These are phyloP conservation scores for Gisinianus flammeolus DNA, from an alignment of 2,888 invertebrate species.

Conservation along the genomic window DNA sequence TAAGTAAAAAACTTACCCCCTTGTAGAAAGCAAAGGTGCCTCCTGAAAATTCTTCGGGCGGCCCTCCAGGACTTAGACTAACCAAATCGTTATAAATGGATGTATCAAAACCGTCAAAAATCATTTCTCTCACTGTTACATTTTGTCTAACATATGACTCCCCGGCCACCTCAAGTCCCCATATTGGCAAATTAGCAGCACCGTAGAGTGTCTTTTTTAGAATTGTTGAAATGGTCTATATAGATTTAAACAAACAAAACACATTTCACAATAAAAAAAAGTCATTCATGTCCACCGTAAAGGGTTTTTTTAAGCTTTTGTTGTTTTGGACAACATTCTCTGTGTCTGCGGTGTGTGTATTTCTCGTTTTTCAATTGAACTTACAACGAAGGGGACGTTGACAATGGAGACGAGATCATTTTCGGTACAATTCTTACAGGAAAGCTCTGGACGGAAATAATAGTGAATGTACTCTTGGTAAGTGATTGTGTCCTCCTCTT, in stretches of 20 bases:
- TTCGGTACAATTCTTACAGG: constrained; percentile 37
- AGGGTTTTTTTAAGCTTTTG: too few species aligned
- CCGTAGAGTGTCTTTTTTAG: neutral
- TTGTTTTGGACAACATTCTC: too few species aligned
- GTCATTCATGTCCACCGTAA: too few species aligned
- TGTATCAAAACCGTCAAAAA: constrained; percentile 70
- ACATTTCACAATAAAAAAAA: neutral
- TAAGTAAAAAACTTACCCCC: constrained; percentile 35
- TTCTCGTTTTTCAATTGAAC: constrained; percentile 1
- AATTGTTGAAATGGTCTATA: constrained; percentile 21
- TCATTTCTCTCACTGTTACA: constrained; percentile 70
- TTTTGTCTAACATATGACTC: constrained; percentile 31
- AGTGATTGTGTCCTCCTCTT: constrained; percentile 43
- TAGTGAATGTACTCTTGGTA: constrained; percentile 48
- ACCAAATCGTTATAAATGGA: constrained; percentile 14
- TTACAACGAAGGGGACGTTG: constrained; percentile 54
- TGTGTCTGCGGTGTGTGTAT: too few species aligned
- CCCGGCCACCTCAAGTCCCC: neutral
- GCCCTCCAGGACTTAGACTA: neutral
- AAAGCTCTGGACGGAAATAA: constrained; percentile 39
- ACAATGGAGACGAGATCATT: constrained; percentile 47
- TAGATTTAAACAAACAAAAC: neutral
- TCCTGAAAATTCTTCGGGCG: constrained; percentile 41
- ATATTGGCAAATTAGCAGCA: constrained; percentile 10
- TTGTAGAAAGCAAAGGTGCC: constrained; percentile 46